Conservation (phyloP, 2,113 vertebrate genomes). For the Sterrhoptilus dennistouni region DNA sequence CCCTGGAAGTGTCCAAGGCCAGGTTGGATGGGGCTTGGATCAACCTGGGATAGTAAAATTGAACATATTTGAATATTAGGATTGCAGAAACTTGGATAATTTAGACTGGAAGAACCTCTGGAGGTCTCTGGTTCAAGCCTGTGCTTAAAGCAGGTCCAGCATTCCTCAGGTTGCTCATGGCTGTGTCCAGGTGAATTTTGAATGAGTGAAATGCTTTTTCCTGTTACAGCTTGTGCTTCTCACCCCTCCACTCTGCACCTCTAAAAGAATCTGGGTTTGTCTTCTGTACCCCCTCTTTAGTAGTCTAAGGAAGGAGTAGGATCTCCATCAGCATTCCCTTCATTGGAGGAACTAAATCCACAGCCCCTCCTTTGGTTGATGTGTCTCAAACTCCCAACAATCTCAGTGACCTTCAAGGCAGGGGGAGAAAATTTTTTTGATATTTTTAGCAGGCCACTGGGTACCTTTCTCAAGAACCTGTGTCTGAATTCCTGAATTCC, state of each 20-base stretch:
- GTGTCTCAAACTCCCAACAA: background rate
- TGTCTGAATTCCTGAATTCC: background rate
- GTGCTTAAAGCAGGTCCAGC: background rate
- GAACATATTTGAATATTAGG: background rate
- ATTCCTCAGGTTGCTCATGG: background rate
- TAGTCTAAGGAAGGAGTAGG: background rate
- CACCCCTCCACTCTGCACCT: background rate
- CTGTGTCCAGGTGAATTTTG: background rate
- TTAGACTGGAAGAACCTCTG: background rate
- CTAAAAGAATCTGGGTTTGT: background rate
- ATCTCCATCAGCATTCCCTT: background rate
- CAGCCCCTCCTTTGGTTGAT: background rate
- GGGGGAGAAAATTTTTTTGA: background rate
- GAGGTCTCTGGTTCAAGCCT: background rate
- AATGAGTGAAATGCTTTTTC: background rate
- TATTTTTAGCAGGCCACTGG: background rate
- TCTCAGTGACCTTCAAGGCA: background rate
- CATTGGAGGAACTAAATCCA: accelerated
- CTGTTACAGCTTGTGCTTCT: background rate
- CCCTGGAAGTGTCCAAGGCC: background rate
- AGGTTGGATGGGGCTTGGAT: accelerated
- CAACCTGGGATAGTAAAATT: background rate
- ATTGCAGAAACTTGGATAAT: background rate
- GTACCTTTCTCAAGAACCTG: background rate
- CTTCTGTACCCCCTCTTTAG: background rate